These are phyloP conservation scores for Neodiprion pinetum DNA, from an alignment of 1,140 invertebrate genomes.

Conservation along the genomic window DNA sequence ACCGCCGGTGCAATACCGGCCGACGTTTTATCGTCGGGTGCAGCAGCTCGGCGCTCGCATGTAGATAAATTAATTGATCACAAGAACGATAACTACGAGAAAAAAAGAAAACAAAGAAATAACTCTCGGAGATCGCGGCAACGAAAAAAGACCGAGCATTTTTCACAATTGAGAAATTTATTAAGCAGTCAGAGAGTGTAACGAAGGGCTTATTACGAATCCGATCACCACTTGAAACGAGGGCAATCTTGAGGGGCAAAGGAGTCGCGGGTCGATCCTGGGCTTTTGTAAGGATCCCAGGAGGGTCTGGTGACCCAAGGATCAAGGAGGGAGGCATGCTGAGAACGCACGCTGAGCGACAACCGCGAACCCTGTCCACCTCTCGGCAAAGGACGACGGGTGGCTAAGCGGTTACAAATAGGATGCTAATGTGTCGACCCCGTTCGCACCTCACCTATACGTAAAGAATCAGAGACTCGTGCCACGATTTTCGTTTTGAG, in stretches of 20 bases:
- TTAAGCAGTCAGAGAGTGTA: too few relatives aligned
- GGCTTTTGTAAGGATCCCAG: neutral
- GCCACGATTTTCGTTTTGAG: too few relatives aligned
- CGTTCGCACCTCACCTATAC: neutral
- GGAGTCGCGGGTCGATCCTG: conserved; percentile 21
- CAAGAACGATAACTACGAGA: neutral
- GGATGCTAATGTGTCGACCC: conserved; percentile 42
- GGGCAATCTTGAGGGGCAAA: too few relatives aligned
- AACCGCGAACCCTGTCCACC: conserved; percentile 38
- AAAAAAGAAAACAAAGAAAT: neutral
- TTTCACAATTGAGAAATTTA: too few relatives aligned
- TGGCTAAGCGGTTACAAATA: conserved; percentile 52
- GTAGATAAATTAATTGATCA: neutral
- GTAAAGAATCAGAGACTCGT: too few relatives aligned
- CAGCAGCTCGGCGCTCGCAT: neutral
- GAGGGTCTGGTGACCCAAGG: too few relatives aligned
- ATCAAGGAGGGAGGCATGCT: neutral
- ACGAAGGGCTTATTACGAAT: too few relatives aligned
- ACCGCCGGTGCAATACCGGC: neutral
- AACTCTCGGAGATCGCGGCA: too few relatives aligned
- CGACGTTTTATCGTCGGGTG: neutral
- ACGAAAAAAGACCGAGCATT: too few relatives aligned
- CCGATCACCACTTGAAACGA: too few relatives aligned
- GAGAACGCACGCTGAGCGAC: conserved; percentile 7
- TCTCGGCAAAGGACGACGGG: conserved; percentile 39